Evolutionary conservation across 2,797 vertebrate species (phyloP).

Genomic region (Erethizon dorsatum): DNA sequence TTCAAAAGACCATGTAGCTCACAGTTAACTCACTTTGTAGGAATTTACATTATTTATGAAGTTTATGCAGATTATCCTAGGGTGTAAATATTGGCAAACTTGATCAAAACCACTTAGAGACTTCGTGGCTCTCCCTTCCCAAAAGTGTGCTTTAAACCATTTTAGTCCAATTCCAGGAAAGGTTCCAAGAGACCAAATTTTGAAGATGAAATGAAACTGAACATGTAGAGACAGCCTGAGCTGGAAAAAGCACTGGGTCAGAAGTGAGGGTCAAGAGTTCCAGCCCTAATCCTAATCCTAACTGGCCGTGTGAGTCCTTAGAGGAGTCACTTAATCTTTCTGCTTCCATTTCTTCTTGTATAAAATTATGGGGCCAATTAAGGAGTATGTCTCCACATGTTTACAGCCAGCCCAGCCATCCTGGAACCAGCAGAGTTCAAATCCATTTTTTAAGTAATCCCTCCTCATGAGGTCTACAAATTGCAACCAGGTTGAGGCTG

Average conservation of each 20-base stretch:
- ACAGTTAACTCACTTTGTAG: slow-evolving; percentile 65
- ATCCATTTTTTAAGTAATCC: slow-evolving; percentile 70
- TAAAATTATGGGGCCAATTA: slow-evolving; percentile 20
- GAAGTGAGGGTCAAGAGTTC: slow-evolving; percentile 19
- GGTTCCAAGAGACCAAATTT: slow-evolving; percentile 49
- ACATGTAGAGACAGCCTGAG: neutral
- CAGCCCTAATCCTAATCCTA: neutral
- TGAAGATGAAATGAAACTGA: slow-evolving; percentile 65
- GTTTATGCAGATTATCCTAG: slow-evolving; percentile 67
- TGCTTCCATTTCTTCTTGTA: neutral
- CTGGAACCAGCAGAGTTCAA: slow-evolving; percentile 14
- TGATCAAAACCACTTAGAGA: slow-evolving; percentile 70
- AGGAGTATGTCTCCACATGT: neutral
- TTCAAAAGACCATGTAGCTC: slow-evolving; percentile 46
- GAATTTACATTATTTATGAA: slow-evolving; percentile 72
- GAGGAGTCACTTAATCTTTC: neutral
- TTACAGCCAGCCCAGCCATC: neutral
- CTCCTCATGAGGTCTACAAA: slow-evolving; percentile 65
- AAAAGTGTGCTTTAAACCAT: slow-evolving; percentile 3
- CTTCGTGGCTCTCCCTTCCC: slow-evolving; percentile 55
- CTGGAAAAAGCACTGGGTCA: neutral
- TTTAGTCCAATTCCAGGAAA: slow-evolving; percentile 69
- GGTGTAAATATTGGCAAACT: slow-evolving; percentile 71
- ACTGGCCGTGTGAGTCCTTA: neutral
- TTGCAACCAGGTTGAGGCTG: slow-evolving; percentile 61